phyloP scores from a whole-genome alignment of 2,888 invertebrate species.

The Mimumesa dahlbomi region DNA sequence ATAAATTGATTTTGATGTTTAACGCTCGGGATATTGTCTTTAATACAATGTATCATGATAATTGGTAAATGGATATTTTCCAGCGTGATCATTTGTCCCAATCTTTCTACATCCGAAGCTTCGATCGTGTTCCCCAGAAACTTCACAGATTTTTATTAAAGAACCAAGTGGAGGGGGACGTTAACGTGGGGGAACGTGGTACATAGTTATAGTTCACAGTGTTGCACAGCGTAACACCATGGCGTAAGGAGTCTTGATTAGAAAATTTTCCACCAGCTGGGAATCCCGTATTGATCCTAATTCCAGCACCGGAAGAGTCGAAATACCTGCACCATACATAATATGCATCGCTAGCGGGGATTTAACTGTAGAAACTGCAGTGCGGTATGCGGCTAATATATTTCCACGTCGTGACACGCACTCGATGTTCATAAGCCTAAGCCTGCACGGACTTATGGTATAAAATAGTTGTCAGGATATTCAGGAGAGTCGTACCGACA shows the following conservation, averaged over 20 bases:
- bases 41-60: too few relatives aligned
- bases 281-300: not conserved
- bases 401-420: constrained; percentile 4
- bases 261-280: not conserved
- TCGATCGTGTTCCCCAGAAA: too few relatives aligned
- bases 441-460: not conserved
- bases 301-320: not conserved
- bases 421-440: not conserved
- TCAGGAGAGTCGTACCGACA: not conserved
- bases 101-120: too few relatives aligned
- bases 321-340: constrained; percentile 1
- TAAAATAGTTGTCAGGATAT: not conserved
- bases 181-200: too few relatives aligned
- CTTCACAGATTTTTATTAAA: too few relatives aligned
- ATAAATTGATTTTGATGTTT: constrained; percentile 47
- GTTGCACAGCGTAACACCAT: too few relatives aligned
- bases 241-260: too few relatives aligned
- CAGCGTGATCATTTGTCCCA: too few relatives aligned
- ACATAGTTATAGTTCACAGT: too few relatives aligned
- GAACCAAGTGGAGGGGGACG: not conserved
- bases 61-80: too few relatives aligned
- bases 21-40: constrained; percentile 29
- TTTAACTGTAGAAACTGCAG: constrained; percentile 10
- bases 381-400: constrained; percentile 7
- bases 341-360: not conserved